phyloP scores from a whole-genome alignment of 2,888 invertebrate genomes.

The Holacanthella duospinosa region DNA sequence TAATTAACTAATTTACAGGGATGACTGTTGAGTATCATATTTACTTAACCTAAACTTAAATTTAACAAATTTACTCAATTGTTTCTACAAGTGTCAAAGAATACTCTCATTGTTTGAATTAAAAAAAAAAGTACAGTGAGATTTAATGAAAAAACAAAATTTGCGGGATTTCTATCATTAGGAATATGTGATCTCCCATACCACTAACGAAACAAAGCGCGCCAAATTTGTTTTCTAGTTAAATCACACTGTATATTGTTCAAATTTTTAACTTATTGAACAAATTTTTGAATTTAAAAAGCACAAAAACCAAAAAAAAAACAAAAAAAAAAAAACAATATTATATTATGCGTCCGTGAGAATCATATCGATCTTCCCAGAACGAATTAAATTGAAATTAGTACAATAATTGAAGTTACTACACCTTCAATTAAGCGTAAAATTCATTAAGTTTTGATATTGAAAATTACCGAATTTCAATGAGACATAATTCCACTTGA shows the following conservation, averaged over 20 bases:
- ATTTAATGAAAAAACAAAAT: neutral
- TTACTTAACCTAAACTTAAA: no score
- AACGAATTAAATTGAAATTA: neutral
- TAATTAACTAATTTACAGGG: no score
- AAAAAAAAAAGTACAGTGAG: neutral
- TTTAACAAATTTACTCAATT: no score
- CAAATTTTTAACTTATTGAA: neutral
- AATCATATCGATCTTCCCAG: neutral
- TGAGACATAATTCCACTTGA: no score
- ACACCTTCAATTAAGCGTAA: no score
- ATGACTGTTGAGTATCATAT: no score
- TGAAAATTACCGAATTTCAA: neutral
- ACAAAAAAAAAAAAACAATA: no score
- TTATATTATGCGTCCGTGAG: no score
- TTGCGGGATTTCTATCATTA: neutral
- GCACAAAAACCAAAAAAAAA: no score
- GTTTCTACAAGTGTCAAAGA: neutral
- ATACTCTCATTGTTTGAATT: neutral
- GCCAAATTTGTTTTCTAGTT: neutral
- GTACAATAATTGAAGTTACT: neutral
- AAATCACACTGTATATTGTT: neutral
- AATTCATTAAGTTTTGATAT: neutral
- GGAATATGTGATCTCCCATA: no score
- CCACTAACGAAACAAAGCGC: no score
- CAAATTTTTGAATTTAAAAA: no score